Percentiles rank a stretch among this genome's conserved stretches.
phyloP scores from a whole-genome alignment of 2,797 vertebrate genomes.

The Acanthurus leucopareius region DNA sequence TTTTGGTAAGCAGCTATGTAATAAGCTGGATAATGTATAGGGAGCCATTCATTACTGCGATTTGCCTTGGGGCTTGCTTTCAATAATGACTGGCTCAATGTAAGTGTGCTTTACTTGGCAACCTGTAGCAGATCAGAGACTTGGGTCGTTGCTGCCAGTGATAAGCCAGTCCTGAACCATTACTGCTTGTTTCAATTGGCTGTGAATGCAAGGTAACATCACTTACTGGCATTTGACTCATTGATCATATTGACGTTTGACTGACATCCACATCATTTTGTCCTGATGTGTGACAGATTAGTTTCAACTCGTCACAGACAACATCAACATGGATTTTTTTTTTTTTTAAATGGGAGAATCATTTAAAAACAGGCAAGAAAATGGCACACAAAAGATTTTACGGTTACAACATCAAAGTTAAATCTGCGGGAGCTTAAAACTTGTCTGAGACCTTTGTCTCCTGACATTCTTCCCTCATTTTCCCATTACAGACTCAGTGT shows the following conservation, averaged over 20 bases:
- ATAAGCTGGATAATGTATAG: constrained; percentile 64
- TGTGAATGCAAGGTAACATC: constrained; percentile 42
- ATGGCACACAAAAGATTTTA: neutral
- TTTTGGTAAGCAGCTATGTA: constrained; percentile 55
- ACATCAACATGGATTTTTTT: no score
- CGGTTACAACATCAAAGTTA: neutral
- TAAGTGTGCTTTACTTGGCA: constrained; percentile 68
- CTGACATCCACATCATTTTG: constrained; percentile 37
- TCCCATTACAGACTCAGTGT: neutral
- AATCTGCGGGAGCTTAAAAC: constrained; percentile 4
- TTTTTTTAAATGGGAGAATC: neutral
- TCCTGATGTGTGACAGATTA: constrained; percentile 42
- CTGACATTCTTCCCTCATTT: neutral
- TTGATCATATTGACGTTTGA: constrained; percentile 52
- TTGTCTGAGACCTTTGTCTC: constrained; percentile 7
- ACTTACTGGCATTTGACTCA: constrained; percentile 47
- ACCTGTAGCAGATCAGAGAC: constrained; percentile 66
- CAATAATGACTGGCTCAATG: constrained; percentile 69
- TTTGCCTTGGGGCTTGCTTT: constrained; percentile 75
- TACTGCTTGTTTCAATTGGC: constrained; percentile 55
- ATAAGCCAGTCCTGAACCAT: constrained; percentile 61
- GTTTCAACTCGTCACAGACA: neutral
- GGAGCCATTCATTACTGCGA: constrained; percentile 69
- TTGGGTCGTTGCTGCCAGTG: constrained; percentile 55
- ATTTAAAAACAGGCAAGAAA: constrained; percentile 2